A percentile compares a stretch with the other conserved stretches of the same genome.
Evolutionary conservation across 2,797 vertebrate genomes (phyloP).

Genomic region (Gobionotothen gibberifrons): DNA sequence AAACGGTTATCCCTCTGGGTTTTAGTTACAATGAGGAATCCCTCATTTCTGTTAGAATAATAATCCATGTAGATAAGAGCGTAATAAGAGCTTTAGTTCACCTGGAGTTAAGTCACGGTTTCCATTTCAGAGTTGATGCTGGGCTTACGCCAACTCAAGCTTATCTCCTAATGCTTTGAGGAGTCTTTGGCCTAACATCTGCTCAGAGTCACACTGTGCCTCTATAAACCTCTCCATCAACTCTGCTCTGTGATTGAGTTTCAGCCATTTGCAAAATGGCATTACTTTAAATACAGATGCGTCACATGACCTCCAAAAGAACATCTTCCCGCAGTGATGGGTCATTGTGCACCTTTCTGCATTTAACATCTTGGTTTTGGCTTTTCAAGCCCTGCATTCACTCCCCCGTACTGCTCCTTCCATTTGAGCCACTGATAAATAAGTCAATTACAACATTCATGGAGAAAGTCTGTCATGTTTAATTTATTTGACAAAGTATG

Average conservation of each 20-base stretch:
- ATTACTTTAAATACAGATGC: conserved; percentile 29
- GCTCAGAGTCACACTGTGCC: conserved; percentile 10
- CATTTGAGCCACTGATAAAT: no score
- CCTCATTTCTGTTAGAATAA: background rate
- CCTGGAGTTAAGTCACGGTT: conserved; percentile 49
- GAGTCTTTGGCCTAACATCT: conserved; percentile 28
- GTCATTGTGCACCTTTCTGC: background rate
- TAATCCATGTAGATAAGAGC: background rate
- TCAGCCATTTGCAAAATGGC: conserved; percentile 21
- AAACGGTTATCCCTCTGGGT: background rate
- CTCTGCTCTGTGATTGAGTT: conserved; percentile 11
- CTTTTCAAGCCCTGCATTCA: background rate
- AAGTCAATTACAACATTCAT: no score
- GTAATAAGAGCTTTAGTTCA: conserved; percentile 13
- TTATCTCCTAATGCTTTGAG: conserved; percentile 25
- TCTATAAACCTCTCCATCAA: conserved; percentile 24
- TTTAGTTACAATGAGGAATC: background rate
- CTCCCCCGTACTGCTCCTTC: background rate
- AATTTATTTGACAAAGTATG: no score
- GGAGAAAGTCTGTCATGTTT: no score
- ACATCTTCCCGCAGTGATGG: background rate
- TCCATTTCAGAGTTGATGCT: conserved; percentile 37
- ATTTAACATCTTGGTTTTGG: background rate
- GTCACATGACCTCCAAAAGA: conserved; percentile 15
- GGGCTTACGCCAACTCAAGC: conserved; percentile 19